Evolutionary conservation across 1,140 invertebrate species (phyloP).

Genomic region (Chironomus striatipennis): DNA sequence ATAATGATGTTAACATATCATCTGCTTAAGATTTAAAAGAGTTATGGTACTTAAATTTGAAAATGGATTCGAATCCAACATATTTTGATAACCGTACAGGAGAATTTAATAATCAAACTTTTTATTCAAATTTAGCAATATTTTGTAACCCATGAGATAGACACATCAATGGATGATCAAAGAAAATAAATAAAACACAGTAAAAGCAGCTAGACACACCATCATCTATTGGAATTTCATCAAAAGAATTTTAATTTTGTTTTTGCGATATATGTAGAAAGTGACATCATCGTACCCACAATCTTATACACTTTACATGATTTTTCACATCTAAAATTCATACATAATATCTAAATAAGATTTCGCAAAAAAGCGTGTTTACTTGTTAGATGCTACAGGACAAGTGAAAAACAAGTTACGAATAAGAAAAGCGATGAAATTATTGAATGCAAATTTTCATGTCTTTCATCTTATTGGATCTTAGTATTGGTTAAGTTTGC

Average conservation of each 20-base stretch:
- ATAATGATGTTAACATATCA: no score
- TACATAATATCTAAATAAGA: background rate
- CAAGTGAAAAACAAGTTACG: background rate
- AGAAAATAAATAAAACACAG: background rate
- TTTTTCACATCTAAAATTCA: background rate
- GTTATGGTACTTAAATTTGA: no score
- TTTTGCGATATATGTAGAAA: background rate
- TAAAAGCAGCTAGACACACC: background rate
- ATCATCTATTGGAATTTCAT: slow-evolving; percentile 10
- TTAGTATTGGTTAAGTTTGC: background rate
- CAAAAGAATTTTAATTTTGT: background rate
- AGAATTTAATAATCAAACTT: background rate
- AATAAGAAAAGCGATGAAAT: slow-evolving; percentile 4
- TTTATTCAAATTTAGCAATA: background rate
- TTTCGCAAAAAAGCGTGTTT: background rate
- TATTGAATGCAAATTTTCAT: slow-evolving; percentile 22
- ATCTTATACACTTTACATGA: background rate
- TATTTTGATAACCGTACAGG: no score
- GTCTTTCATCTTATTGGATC: background rate
- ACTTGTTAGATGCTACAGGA: background rate
- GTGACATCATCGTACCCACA: background rate
- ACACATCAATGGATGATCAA: slow-evolving; percentile 2
- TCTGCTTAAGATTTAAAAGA: no score
- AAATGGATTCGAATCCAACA: no score
- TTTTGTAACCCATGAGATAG: background rate